Evolutionary conservation across 2,113 vertebrate genomes (phyloP), one percentile per base, ranked within the genome.

Genomic region (Callipepla californica): DNA sequence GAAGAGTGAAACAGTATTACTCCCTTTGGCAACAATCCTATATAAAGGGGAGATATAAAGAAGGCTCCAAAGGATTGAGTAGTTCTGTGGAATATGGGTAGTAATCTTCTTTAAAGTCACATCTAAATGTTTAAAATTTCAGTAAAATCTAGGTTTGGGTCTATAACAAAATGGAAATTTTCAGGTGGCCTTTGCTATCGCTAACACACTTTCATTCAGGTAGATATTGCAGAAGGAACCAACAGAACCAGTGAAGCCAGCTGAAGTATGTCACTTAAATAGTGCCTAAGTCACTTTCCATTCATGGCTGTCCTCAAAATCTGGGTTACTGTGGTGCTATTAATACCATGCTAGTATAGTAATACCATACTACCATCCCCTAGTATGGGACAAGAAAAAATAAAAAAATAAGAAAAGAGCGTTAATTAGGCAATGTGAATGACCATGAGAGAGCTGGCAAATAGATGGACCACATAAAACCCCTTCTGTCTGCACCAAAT

Each of bases 371-470:
- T n/a, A n/a, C n/a, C n/a, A n/a, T n/a, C n/a, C 13, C 25, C 38
- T 19, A 58, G 15, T 6, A 7, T 3, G 8, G 47, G 30, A 3
- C 51, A 53, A 53, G 16, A 53, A 16, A 28, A 53, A 53, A 53
- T 10, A 53, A 30, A 28, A 30, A 9, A 16, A 5, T 6, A 88
- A 57, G 0, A 30, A 22, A 4, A 65, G 2, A 63, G 15, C 1
- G 26, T 11, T 78, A 44, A 18, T 63, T 6, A 17, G 65, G 28
- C 25, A 51, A 18, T 11, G 32, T 3, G 26, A 66, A 58, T 0
- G 38, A 75, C 17, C 58, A 76, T n/a, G 26, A 79, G 67, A 45
- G 81, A 61, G 32, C 32, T 68, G 87, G 42, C 32, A 34, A 20
- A 51, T 1, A 23, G 34, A 91, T 3, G 3, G n/a, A 38, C 9